Evolutionary conservation across 2,797 vertebrate genomes (phyloP), one percentile per base, ranked within the genome.

Genomic region (Orientallactaga sibirica): DNA sequence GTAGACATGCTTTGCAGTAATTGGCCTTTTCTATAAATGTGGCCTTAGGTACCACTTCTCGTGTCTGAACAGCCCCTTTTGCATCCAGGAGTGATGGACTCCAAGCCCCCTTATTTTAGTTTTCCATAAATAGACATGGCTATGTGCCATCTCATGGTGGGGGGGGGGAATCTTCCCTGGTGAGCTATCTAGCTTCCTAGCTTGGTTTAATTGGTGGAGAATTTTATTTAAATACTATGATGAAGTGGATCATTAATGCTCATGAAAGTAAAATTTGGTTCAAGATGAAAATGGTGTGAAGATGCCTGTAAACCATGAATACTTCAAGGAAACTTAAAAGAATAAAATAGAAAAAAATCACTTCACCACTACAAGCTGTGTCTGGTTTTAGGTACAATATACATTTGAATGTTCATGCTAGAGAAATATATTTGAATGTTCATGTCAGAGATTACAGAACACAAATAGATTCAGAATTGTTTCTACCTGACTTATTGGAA

Each of bases 11-110:
- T 95, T 96, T 95, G 90, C 22, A 66, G 84, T 96, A 96, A 97
- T 96, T 94, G 95, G 80, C 78, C 93, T 96, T 74, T 96, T 97
- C 90, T 94, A 83, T 85, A 97, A 96, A 92, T 95, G 94, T 83
- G 91, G 93, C 93, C 93, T 96, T 76, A 95, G 95, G 96, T 96
- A 93, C 93, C 90, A 96, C 90, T 96, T 97, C 82, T 91, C 73
- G 75, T 67, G 75, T 84, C 14, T 92, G 94, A 95, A 89, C 55
- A 95, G 88, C 77, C 71, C 96, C 74, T 86, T 95, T 84, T 71
- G 58, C 0, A 61, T 93, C 79, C 33, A 92, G 80, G 74, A 95
- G 84, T 83, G 92, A 93, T 85, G 67, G 86, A 77, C 75, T 95
- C 67, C 70, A 89, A 90, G 88, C 33, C 74, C 82, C 73, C 86